Evolutionary conservation across 1,140 invertebrate genomes (phyloP), one percentile per base, ranked within the genome.

Genomic region (Orchestia grillus): DNA sequence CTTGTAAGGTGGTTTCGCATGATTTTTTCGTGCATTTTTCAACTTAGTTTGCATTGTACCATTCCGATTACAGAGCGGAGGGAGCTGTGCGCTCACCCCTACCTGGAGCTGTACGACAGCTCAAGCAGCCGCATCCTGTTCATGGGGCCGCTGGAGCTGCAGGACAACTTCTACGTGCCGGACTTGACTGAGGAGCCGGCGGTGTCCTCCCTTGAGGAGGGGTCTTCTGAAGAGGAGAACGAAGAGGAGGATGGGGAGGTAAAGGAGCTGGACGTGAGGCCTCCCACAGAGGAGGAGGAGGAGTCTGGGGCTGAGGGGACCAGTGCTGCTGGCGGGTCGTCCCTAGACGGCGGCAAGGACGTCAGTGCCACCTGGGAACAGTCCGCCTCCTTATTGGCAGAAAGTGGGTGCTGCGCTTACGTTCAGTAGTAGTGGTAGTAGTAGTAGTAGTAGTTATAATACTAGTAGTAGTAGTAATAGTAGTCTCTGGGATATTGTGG

Each of bases 131-230:
- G 96, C 44, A 97, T 98, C 44, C 96, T 97, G 40, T 98, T 97
- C 96, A 97, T 97, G 96, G 97, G 97, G 15, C 97, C 97, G 16
- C 96, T 98, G 53, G 97, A 97, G 16, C 97, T 97, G 96, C 97
- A 98, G 96, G 97, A 97, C 94, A 97, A 97, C 88, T 98, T 98
- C 96, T 98, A 97, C 96, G 97, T 97, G 11, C 97, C 97, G 87
- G 97, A 97, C 96, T 96, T 97, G n/a, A 95, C 96, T 42, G 97
- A 97, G 95, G 97, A 53, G 40, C 96, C 96, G 53, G 95, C 42
- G 0, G 43, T 45, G 3, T 44, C 92, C 23, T 94, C 92, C 15
- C 92, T 44, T 45, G 92, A 94, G 8, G 92, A 94, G 44, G 92
- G 92, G 41, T 44, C 43, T 4, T 94, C 92, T 47, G 44, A 45